These are phyloP conservation scores for Urocynchramus pylzowi DNA, from an alignment of 2,113 vertebrate species.

Conservation along the genomic window DNA sequence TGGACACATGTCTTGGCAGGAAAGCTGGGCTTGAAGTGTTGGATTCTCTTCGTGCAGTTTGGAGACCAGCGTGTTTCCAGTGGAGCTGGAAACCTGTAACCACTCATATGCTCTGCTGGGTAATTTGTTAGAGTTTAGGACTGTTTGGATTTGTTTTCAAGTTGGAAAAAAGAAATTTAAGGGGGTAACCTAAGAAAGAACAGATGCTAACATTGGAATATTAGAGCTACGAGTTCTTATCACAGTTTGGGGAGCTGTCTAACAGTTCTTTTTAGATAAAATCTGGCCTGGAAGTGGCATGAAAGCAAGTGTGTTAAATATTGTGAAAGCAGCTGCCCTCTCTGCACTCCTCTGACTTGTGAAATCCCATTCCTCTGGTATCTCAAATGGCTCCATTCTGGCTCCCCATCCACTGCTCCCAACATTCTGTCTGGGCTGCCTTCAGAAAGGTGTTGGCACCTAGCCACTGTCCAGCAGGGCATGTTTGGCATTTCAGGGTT, in stretches of 20 bases:
- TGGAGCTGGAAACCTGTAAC: slow-evolving; percentile 64
- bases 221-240: slow-evolving; percentile 8
- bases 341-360: not conserved
- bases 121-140: slow-evolving; percentile 53
- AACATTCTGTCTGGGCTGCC: fast-evolving
- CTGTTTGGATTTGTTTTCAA: slow-evolving; percentile 59
- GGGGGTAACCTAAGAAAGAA: slow-evolving; percentile 47
- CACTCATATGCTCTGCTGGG: slow-evolving; percentile 57
- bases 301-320: slow-evolving; percentile 16
- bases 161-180: slow-evolving; percentile 20
- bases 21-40: slow-evolving; percentile 47
- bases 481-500: not conserved
- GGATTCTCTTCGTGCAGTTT: slow-evolving; percentile 56
- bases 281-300: slow-evolving; percentile 13
- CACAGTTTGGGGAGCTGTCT: slow-evolving; percentile 13
- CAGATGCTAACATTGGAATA: slow-evolving; percentile 46
- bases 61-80: slow-evolving; percentile 61
- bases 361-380: not conserved
- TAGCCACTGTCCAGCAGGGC: not conserved
- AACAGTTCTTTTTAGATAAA: not conserved
- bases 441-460: not conserved
- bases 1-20: slow-evolving; percentile 64
- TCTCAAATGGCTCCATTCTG: not conserved
- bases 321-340: not conserved
- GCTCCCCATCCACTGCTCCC: not conserved